Conservation (phyloP, 2,113 vertebrate genomes). For the Scomber scombrus region DNA sequence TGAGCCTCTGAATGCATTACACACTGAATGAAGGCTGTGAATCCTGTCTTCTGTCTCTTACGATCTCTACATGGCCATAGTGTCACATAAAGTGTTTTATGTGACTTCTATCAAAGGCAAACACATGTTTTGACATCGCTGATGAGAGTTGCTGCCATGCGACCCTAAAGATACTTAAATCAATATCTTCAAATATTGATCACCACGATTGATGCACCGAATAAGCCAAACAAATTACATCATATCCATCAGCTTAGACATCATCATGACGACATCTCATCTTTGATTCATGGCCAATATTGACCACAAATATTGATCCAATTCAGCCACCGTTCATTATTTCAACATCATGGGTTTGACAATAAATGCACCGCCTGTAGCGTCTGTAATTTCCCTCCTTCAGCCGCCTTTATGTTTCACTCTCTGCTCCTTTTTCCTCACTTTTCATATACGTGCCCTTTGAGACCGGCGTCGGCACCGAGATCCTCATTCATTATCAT, state of each 20-base stretch:
- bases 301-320: background rate
- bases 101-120: background rate
- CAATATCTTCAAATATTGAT: conserved; percentile 9
- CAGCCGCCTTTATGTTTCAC: no score
- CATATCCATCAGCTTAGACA: background rate
- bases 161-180: no score
- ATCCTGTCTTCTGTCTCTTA: no score
- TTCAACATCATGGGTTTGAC: background rate
- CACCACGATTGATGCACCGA: background rate
- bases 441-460: conserved; percentile 45
- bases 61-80: no score
- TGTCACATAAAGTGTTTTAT: background rate
- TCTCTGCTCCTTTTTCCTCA: background rate
- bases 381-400: background rate
- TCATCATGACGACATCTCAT: background rate
- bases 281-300: conserved; percentile 8
- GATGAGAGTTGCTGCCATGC: background rate
- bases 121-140: background rate
- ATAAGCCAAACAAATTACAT: conserved; percentile 7
- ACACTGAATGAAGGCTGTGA: no score
- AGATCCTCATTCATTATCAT: conserved; percentile 57
- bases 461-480: conserved; percentile 30
- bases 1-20: no score
- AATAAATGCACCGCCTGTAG: background rate
- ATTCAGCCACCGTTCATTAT: background rate